Conservation (phyloP, 2,888 invertebrate species). For the Kuschelorhynchus macadamiae region DNA sequence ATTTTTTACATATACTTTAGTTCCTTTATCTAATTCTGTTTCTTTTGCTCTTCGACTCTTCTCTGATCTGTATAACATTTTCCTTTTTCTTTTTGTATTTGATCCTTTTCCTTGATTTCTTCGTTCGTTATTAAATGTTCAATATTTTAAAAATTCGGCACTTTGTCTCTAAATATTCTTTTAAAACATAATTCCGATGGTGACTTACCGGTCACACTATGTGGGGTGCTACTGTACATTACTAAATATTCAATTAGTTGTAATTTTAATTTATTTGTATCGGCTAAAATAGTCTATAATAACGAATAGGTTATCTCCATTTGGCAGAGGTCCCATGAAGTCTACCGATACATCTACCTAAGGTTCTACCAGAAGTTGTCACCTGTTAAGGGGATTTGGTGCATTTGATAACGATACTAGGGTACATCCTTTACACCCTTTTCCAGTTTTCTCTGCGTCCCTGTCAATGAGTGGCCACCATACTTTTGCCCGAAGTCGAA, state of each 20-base stretch:
- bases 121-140: constrained; percentile 1
- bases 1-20: constrained; percentile 43
- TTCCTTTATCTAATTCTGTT: constrained; percentile 26
- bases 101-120: constrained; percentile 25
- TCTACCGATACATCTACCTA: constrained; percentile 55
- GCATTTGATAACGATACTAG: constrained; percentile 44
- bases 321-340: constrained; percentile 55
- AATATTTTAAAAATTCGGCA: background rate
- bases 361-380: constrained; percentile 48
- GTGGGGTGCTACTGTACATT: constrained; percentile 33
- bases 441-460: constrained; percentile 50
- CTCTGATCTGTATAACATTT: constrained; percentile 36
- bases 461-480: constrained; percentile 59
- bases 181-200: constrained; percentile 38
- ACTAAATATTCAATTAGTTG: constrained; percentile 26
- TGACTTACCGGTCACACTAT: constrained; percentile 33
- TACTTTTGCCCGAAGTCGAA: constrained; percentile 55
- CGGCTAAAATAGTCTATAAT: constrained; percentile 54
- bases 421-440: constrained; percentile 50
- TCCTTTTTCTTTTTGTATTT: constrained; percentile 29
- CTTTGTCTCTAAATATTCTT: constrained; percentile 26
- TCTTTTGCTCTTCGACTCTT: constrained; percentile 35
- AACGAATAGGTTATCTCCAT: constrained; percentile 52
- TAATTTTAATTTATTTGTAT: constrained; percentile 55
- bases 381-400: constrained; percentile 49